These are phyloP conservation scores for Argyrosomus japonicus DNA, from an alignment of 2,113 vertebrate genomes.

Conservation along the genomic window DNA sequence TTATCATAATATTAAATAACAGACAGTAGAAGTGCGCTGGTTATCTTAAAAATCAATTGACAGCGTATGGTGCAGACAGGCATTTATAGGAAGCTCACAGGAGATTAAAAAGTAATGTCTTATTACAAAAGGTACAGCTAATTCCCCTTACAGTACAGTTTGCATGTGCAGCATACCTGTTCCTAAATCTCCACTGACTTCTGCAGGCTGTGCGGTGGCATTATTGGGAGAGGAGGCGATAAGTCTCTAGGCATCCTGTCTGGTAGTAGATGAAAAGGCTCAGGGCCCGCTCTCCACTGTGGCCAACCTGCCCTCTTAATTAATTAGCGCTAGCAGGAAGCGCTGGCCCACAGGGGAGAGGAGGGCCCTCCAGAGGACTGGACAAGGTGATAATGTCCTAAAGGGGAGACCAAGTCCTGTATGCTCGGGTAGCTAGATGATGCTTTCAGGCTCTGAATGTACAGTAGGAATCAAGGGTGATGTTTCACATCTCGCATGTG, in stretches of 20 bases:
- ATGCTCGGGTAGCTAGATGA: conserved; percentile 52
- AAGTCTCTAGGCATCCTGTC: conserved; percentile 82
- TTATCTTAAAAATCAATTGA: conserved; percentile 28
- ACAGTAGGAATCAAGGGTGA: conserved; percentile 16
- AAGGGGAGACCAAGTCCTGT: conserved; percentile 80
- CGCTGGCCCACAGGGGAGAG: conserved; percentile 77
- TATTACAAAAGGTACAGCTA: conserved; percentile 8
- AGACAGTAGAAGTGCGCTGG: neutral
- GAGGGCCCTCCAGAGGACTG: conserved; percentile 79
- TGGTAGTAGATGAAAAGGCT: conserved; percentile 81
- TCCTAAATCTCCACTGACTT: conserved; percentile 65
- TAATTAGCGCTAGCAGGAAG: conserved; percentile 87
- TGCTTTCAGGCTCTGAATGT: conserved; percentile 32
- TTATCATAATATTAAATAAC: conserved; percentile 16
- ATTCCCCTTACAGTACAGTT: conserved; percentile 36
- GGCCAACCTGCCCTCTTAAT: conserved; percentile 87
- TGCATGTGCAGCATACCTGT: conserved; percentile 50
- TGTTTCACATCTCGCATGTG: neutral
- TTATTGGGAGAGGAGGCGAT: conserved; percentile 75
- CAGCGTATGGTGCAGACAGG: neutral
- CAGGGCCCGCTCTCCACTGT: conserved; percentile 82
- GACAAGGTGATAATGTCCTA: conserved; percentile 88
- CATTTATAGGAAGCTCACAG: conserved; percentile 10
- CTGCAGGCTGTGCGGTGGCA: conserved; percentile 57
- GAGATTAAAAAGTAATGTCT: conserved; percentile 27